Evolutionary conservation across 2,797 vertebrate species (phyloP), one percentile per base, ranked within the genome.

Genomic region (Labroides dimidiatus): DNA sequence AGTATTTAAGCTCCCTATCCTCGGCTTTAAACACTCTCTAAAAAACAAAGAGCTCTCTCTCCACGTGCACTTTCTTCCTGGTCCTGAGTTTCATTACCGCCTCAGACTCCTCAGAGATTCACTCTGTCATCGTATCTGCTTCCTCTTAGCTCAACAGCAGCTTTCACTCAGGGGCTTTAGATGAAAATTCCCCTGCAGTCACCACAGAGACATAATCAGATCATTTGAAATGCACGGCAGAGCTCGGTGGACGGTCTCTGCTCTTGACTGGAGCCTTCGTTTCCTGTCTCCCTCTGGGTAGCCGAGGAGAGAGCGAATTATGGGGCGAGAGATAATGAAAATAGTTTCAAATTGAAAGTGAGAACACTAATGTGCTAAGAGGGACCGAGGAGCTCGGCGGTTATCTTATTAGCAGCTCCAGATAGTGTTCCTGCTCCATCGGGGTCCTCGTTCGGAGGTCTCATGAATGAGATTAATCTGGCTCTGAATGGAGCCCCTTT

Each of bases 321-420:
- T 85, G 83, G 84, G 78, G 65, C 68, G 88, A 83, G 88, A 90
- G 91, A 92, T 93, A 94, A 94, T 92, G 92, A 92, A 92, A 94
- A 93, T 93, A 92, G 88, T 93, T 93, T 93, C 82, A 93, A 91
- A 93, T 94, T 93, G 93, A 93, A 94, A 92, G 91, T 85, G 91
- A 88, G 91, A 90, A 90, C 86, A 68, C 90, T 93, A 93, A 94
- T 94, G 91, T 84, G 93, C 91, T 93, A 90, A 92, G 93, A 93
- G 93, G 89, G 90, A 91, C 84, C 37, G 84, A 87, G 88, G 89
- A 93, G 90, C 92, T 91, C 86, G 52, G 78, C 81, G 64, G 89
- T 94, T 94, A 94, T 94, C 94, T 93, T 93, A 94, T 94, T 94
- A 95, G 90, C 84, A 86, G 90, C 87, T 91, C 79, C 89, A 91